A percentile compares a stretch with the other conserved stretches of the same genome.
phyloP scores from a whole-genome alignment of 2,113 vertebrate genomes.

The Channa argus region DNA sequence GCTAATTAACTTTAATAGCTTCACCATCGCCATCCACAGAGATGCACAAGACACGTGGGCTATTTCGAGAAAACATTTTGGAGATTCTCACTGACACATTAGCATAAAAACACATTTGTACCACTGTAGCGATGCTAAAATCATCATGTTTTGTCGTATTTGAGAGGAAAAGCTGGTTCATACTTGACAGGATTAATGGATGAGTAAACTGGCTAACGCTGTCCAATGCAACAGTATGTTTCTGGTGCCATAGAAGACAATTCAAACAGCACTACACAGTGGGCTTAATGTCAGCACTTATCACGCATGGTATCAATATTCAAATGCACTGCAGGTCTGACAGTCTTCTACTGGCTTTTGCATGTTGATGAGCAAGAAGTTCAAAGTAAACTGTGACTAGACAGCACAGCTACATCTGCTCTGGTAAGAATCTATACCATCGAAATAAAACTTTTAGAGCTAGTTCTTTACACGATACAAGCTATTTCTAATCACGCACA shows the following conservation, averaged over 20 bases:
- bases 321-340: constrained; percentile 14
- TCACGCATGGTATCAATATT: constrained; percentile 30
- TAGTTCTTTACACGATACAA: not conserved
- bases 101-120: not conserved
- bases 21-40: constrained; percentile 13
- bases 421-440: not conserved
- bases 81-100: not conserved
- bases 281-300: constrained; percentile 27
- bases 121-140: not conserved
- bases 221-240: not conserved
- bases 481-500: not conserved
- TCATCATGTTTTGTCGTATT: not conserved
- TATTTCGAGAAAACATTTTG: too few relatives aligned
- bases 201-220: not conserved
- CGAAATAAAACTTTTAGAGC: not conserved
- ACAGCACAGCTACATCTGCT: not conserved
- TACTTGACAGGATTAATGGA: not conserved
- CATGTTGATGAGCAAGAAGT: not conserved
- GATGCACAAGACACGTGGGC: not conserved
- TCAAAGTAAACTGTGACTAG: constrained; percentile 3
- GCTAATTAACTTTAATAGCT: constrained; percentile 49
- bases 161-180: not conserved
- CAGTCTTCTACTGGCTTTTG: constrained; percentile 1
- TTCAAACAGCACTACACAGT: constrained; percentile 13
- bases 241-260: not conserved